phyloP scores from a whole-genome alignment of 1,140 invertebrate genomes.

The honey bee (Apis mellifera) region Amel_HAv3.1 CM009946.2:2121001-2121500 shows the following conservation, averaged over 20 bases:
- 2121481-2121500: too few species aligned
- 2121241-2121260: background rate
- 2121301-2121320: too few species aligned
- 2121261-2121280: too few species aligned
- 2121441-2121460: too few species aligned
- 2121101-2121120: slow-evolving; percentile 24
- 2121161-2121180: slow-evolving; percentile 23
- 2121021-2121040: slow-evolving; percentile 58
- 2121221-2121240: background rate
- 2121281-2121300: too few species aligned
- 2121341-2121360: too few species aligned
- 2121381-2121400: too few species aligned
- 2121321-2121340: too few species aligned
- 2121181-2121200: background rate
- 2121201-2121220: background rate
- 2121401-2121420: too few species aligned
- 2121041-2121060: slow-evolving; percentile 20
- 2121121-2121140: background rate
- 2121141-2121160: slow-evolving; percentile 8
- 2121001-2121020: slow-evolving; percentile 94
- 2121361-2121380: too few species aligned
- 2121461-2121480: too few species aligned
- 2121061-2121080: slow-evolving; percentile 2
- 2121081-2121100: slow-evolving; percentile 4
- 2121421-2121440: too few species aligned